Evolutionary conservation across 64 coral and sea anemone genomes (phyloP), one percentile per base, ranked within the genome.

Genomic region (Montipora efflorescens): DNA sequence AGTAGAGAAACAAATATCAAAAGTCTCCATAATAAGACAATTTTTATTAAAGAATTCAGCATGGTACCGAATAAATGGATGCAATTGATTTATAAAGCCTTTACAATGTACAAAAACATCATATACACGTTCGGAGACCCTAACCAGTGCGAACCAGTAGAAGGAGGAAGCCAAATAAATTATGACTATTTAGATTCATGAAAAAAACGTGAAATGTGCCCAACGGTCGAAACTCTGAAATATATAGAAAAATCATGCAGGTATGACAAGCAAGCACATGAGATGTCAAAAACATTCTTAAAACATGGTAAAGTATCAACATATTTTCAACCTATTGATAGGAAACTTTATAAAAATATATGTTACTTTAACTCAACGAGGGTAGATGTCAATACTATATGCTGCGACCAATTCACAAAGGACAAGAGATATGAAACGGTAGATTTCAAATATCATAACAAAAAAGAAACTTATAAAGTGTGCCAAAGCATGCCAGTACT

Each of bases 301-400:
- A 91, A 52, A 81, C 5, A 82, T 44, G 78, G 90, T 48, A 83
- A 74, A 51, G 23, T 91, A 48, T 74, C 79, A 47, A 71, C 23
- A 80, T 70, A 67, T 7, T 73, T 91, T 18, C 48, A 90, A 61
- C 59, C 48, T 18, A 66, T 90, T 12, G 74, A 64, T 79, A 66
- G 66, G 18, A 28, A 28, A 28, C 16, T 79, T 3, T 79, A 90
- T 47, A 79, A 36, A 36, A 59, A 79, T 28, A 79, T 90, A n/a
- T 90, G 74, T 47, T 90, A 90, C 13, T 55, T 90, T 5, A 79
- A 90, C 28, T 61, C 48, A 62, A 90, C 88, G 19, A 90, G 75
- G 55, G 10, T 28, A 28, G 4, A 79, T 9, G 88, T 90, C 0
- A 90, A 79, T 79, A 13, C 16, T 4, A 18, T 46, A 62, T 79